A percentile compares a stretch with the other conserved stretches of the same genome.
Evolutionary conservation across 2,113 vertebrate genomes (phyloP).

Genomic region (Noctilio leporinus): DNA sequence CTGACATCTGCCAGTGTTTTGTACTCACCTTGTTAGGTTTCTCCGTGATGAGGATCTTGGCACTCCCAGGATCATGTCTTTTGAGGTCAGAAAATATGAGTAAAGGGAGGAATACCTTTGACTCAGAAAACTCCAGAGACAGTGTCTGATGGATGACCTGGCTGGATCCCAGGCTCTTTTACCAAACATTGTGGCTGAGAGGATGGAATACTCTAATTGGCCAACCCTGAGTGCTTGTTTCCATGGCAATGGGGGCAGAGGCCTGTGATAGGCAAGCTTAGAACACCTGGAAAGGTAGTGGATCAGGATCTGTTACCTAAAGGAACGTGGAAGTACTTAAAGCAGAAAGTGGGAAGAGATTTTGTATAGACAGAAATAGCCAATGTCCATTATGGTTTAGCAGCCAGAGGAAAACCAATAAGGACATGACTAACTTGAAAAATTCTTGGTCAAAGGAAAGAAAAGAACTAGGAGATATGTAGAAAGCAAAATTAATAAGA

Average conservation of each 20-base stretch:
- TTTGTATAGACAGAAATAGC: not conserved
- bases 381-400: not conserved
- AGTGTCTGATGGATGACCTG: not conserved
- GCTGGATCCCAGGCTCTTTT: not conserved
- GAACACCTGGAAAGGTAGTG: not conserved
- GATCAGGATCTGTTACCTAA: not conserved
- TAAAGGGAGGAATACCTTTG: not conserved
- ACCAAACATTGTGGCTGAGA: not conserved
- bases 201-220: not conserved
- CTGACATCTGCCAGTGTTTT: not conserved
- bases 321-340: not conserved
- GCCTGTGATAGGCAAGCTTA: not conserved
- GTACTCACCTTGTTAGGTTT: not conserved
- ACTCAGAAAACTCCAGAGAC: not conserved
- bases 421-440: not conserved
- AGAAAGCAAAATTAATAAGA: not conserved
- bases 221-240: not conserved
- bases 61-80: not conserved
- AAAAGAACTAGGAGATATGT: not conserved
- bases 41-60: not conserved
- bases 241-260: too few relatives aligned
- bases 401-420: not conserved
- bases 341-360: not conserved
- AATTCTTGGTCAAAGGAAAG: not conserved
- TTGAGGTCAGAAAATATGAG: not conserved